Evolutionary conservation across 2,888 invertebrate genomes (phyloP).

Genomic region (Charanyca ferruginea): DNA sequence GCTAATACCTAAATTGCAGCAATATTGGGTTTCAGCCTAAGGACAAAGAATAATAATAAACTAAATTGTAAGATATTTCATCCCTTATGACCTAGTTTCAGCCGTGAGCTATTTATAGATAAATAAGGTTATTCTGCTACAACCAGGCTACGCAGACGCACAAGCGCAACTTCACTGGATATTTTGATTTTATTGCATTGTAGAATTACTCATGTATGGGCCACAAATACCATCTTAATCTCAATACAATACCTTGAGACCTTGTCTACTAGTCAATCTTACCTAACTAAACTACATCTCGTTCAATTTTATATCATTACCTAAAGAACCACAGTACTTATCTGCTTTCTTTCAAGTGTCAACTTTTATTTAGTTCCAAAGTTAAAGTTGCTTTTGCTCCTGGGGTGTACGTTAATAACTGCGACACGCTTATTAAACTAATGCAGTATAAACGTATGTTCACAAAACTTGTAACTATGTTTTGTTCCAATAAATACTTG

Average conservation of each 20-base stretch:
- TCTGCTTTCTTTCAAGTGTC: too few species aligned
- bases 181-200: background rate
- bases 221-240: background rate
- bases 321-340: too few species aligned
- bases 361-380: too few species aligned
- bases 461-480: too few species aligned
- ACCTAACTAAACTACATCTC: too few species aligned
- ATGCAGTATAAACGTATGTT: too few species aligned
- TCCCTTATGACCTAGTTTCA: slow-evolving; percentile 45
- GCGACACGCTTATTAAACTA: too few species aligned
- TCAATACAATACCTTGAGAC: slow-evolving; percentile 9
- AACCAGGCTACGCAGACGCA: slow-evolving; percentile 14
- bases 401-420: too few species aligned
- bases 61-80: slow-evolving; percentile 32
- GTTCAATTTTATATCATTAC: too few species aligned
- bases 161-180: background rate
- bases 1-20: background rate
- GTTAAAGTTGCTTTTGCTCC: too few species aligned
- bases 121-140: slow-evolving; percentile 29
- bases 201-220: background rate
- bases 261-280: background rate
- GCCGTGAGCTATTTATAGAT: slow-evolving; percentile 37
- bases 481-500: too few species aligned
- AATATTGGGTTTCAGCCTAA: slow-evolving; percentile 9
- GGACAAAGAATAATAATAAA: slow-evolving; percentile 13